A percentile compares a stretch with the other conserved stretches of the same genome.
These are phyloP conservation scores for Cyclopterus lumpus DNA, from an alignment of 2,797 vertebrate genomes.

Conservation along the genomic window DNA sequence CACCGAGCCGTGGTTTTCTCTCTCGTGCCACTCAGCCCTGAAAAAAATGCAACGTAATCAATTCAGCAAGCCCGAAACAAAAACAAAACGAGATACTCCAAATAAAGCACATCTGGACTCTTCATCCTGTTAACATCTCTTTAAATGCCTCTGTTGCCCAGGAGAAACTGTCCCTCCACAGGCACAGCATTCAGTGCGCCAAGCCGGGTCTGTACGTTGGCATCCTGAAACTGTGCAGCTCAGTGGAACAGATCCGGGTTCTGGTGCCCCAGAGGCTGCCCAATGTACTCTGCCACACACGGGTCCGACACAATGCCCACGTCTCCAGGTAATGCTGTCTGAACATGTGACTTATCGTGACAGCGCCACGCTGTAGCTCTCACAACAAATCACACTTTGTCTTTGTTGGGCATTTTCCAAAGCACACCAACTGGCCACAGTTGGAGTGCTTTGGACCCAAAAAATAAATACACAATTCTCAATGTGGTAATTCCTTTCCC, in stretches of 20 bases:
- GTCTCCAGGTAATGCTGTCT: slow-evolving; percentile 75
- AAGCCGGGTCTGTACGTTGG: slow-evolving; percentile 83
- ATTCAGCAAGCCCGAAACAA: slow-evolving; percentile 16
- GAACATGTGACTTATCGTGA: background rate
- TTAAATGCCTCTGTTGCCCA: slow-evolving; percentile 39
- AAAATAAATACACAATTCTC: background rate
- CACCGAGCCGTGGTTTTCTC: slow-evolving; percentile 5
- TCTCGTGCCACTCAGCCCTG: slow-evolving; percentile 6
- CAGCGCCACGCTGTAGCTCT: background rate
- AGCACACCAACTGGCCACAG: background rate
- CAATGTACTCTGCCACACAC: slow-evolving; percentile 82
- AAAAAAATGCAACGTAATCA: slow-evolving; percentile 15
- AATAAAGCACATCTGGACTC: background rate
- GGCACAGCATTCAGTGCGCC: slow-evolving; percentile 74
- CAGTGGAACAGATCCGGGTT: slow-evolving; percentile 84
- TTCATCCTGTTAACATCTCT: background rate
- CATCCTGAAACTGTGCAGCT: slow-evolving; percentile 85
- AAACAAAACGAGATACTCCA: slow-evolving; percentile 6
- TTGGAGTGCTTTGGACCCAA: background rate
- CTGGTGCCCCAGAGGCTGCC: slow-evolving; percentile 84
- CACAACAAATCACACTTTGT: background rate
- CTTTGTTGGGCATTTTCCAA: slow-evolving; percentile 1
- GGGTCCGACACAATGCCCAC: slow-evolving; percentile 81
- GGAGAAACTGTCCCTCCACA: slow-evolving; percentile 83
- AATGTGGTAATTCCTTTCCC: background rate